Evolutionary conservation across 2,888 invertebrate genomes (phyloP).

Genomic region (Alcis repandata): DNA sequence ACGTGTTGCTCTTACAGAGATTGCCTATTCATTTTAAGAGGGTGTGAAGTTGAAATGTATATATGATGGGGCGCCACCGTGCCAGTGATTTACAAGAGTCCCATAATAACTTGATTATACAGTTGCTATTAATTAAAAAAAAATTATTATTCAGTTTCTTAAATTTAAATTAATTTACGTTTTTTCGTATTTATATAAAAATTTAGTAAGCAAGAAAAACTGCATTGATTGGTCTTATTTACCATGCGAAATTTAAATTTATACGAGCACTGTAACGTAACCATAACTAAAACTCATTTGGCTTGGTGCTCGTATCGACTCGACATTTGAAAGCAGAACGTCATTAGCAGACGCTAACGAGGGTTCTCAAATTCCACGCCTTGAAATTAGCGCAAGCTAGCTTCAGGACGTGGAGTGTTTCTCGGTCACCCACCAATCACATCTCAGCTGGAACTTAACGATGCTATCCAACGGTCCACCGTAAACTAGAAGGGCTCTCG

Average conservation of each 20-base stretch:
- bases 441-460: conserved; percentile 18
- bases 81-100: neutral
- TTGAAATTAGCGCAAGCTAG: conserved; percentile 2
- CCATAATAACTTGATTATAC: neutral
- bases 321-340: conserved; percentile 28
- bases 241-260: neutral
- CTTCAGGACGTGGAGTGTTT: neutral
- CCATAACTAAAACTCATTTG: neutral
- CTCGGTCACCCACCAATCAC: conserved; percentile 16
- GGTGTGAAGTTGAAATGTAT: conserved; percentile 22
- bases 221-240: too few species aligned
- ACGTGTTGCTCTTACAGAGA: conserved; percentile 24
- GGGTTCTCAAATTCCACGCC: conserved; percentile 13
- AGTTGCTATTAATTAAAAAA: neutral
- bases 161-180: too few species aligned
- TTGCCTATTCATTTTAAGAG: conserved; percentile 26
- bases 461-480: conserved; percentile 3
- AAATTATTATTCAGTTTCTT: too few species aligned
- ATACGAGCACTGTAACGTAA: neutral
- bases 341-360: conserved; percentile 48
- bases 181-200: too few species aligned
- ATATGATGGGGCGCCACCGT: conserved; percentile 4
- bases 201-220: too few species aligned
- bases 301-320: conserved; percentile 17
- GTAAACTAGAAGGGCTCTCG: conserved; percentile 45